Percentiles rank a stretch among this genome's conserved stretches.
phyloP scores from a whole-genome alignment of 1,140 invertebrate genomes.

The Phocides pigmalion region DNA sequence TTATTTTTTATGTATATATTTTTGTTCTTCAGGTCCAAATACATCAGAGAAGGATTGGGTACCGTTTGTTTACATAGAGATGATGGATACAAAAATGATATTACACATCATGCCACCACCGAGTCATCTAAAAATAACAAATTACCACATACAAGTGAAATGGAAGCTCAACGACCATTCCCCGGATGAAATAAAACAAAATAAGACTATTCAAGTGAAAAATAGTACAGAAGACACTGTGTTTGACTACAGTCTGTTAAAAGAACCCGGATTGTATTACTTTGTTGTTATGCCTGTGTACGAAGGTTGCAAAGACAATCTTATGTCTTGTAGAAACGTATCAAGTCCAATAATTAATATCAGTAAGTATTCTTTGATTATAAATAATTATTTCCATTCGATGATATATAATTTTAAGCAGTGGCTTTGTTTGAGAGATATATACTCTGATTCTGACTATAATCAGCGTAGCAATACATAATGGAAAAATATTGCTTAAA shows the following conservation, averaged over 20 bases:
- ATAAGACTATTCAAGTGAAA: conserved; percentile 41
- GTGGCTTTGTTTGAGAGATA: no score
- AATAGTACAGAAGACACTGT: conserved; percentile 58
- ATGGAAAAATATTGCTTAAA: no score
- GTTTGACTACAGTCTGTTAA: conserved; percentile 59
- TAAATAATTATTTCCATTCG: no score
- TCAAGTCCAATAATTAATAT: conserved; percentile 66
- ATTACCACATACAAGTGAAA: conserved; percentile 61
- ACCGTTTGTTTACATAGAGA: conserved; percentile 73
- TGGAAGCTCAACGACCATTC: conserved; percentile 46
- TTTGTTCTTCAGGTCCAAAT: conserved; percentile 52
- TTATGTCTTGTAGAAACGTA: conserved; percentile 47
- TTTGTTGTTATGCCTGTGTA: conserved; percentile 66
- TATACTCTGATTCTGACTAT: no score
- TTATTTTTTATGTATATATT: no score
- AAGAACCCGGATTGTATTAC: conserved; percentile 55
- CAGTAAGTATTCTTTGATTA: conserved; percentile 47
- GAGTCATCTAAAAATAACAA: conserved; percentile 52
- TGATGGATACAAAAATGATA: conserved; percentile 54
- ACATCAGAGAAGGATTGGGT: conserved; percentile 64
- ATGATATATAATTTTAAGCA: no score
- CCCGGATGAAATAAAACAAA: conserved; percentile 44
- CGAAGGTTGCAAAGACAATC: conserved; percentile 42
- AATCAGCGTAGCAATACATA: no score
- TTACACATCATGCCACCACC: conserved; percentile 69